Conservation (phyloP, 2,113 vertebrate species). For the Scomber japonicus region DNA sequence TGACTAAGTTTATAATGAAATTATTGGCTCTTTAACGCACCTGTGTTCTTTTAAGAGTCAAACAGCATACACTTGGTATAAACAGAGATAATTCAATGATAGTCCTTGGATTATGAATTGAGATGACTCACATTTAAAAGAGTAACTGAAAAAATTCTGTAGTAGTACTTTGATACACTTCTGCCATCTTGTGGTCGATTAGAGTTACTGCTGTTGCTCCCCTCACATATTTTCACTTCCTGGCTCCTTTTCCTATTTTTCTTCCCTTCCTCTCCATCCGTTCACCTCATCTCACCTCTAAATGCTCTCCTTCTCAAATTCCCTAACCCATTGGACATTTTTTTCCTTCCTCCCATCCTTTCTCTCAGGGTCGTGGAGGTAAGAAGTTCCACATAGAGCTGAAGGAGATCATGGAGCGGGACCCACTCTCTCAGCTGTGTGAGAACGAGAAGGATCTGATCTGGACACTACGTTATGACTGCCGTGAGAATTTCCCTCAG, state of each 20-base stretch:
- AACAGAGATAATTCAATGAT: background rate
- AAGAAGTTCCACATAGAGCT: slow-evolving; percentile 97
- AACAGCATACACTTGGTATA: background rate
- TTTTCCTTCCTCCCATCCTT: background rate
- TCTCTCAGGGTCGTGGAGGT: slow-evolving; percentile 91
- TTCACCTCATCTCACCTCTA: background rate
- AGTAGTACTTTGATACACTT: slow-evolving; percentile 4
- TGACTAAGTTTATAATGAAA: background rate
- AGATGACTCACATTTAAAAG: background rate
- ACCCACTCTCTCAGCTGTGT: slow-evolving; percentile 96
- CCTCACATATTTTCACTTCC: background rate
- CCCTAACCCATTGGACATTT: background rate
- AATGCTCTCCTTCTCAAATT: background rate
- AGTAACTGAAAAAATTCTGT: background rate
- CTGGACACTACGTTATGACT: slow-evolving; percentile 96
- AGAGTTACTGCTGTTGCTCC: background rate
- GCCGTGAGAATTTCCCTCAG: slow-evolving; percentile 94
- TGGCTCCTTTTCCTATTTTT: background rate
- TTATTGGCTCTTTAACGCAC: background rate
- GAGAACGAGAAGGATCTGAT: slow-evolving; percentile 99
- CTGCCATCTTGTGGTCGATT: slow-evolving; percentile 72
- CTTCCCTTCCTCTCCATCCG: background rate
- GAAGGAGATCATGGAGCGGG: slow-evolving; percentile 99
- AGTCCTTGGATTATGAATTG: background rate
- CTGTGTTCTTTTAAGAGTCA: background rate